phyloP scores from a whole-genome alignment of 2,888 invertebrate genomes.

The Rhagium mordax region DNA sequence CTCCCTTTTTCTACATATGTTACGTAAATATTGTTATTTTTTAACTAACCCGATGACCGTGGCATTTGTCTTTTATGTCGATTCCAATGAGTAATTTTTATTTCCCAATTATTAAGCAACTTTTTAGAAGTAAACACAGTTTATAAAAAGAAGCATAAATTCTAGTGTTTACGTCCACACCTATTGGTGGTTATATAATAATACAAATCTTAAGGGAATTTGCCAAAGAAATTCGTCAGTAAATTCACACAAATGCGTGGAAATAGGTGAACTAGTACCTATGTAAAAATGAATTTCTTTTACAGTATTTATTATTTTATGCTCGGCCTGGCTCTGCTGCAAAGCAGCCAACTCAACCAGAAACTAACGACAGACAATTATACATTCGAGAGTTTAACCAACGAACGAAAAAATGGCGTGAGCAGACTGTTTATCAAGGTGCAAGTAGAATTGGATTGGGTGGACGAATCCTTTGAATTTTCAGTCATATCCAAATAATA shows the following conservation, averaged over 20 bases:
- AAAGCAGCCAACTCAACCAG: too few relatives aligned
- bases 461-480: too few relatives aligned
- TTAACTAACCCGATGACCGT: not conserved
- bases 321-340: too few relatives aligned
- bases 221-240: not conserved
- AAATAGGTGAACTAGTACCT: not conserved
- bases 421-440: too few relatives aligned
- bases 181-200: not conserved
- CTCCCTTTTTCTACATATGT: not conserved
- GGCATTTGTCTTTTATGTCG: not conserved
- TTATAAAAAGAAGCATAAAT: not conserved
- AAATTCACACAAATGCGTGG: not conserved
- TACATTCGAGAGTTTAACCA: too few relatives aligned
- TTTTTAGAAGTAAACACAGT: not conserved
- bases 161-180: too few relatives aligned
- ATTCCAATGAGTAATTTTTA: constrained; percentile 7
- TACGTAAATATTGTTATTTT: not conserved
- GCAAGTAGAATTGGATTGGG: too few relatives aligned
- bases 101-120: not conserved
- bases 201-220: not conserved
- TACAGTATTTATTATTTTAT: not conserved
- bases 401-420: not conserved
- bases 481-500: too few relatives aligned
- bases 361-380: too few relatives aligned
- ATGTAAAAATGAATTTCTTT: not conserved